Conservation (phyloP, 2,797 vertebrate species). For the Alauda arvensis region DNA sequence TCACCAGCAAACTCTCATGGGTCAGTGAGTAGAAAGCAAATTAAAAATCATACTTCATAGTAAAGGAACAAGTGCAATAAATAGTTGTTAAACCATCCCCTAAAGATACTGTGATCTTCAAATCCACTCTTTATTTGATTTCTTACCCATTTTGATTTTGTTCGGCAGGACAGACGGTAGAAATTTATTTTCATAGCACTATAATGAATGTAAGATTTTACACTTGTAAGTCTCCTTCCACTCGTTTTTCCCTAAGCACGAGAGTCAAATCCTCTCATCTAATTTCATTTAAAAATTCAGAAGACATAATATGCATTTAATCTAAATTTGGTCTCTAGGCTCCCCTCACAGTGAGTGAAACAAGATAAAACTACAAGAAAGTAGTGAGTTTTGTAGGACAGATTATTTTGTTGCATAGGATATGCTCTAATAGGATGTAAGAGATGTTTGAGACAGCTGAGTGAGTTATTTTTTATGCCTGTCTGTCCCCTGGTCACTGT, state of each 20-base stretch:
- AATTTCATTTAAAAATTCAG: neutral
- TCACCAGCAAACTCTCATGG: neutral
- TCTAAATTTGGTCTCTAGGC: neutral
- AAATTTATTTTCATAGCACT: neutral
- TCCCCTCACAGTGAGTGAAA: neutral
- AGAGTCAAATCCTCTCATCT: neutral
- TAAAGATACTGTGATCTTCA: neutral
- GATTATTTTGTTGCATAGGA: neutral
- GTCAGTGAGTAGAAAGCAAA: neutral
- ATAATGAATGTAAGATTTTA: neutral
- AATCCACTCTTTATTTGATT: neutral
- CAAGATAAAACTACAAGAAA: neutral
- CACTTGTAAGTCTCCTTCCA: neutral
- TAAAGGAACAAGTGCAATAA: neutral
- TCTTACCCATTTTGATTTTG: neutral
- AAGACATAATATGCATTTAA: neutral
- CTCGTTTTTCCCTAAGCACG: neutral
- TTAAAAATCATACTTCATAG: neutral
- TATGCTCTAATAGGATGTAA: neutral
- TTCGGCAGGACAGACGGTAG: neutral
- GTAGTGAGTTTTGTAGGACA: neutral
- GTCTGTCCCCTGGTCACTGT: neutral
- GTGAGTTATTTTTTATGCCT: neutral
- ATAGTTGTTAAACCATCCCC: neutral
- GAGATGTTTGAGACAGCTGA: neutral